Percentiles rank a stretch among this genome's conserved stretches.
Conservation (phyloP, 2,113 vertebrate genomes). For the Pterocles orientalis region DNA sequence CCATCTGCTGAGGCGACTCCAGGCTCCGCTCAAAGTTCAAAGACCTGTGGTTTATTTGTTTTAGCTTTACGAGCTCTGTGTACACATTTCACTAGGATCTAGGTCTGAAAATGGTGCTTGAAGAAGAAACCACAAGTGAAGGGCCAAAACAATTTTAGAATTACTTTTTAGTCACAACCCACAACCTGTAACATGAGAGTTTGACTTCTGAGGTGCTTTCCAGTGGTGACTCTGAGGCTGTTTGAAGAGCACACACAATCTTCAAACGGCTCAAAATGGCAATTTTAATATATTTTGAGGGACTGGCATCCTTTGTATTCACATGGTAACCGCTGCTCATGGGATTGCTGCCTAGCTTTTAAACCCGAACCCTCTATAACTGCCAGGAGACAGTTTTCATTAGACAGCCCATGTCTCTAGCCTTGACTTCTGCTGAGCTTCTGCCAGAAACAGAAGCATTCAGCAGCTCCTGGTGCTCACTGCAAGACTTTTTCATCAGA, state of each 20-base stretch:
- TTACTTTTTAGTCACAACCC: background rate
- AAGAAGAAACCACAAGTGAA: background rate
- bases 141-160: background rate
- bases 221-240: background rate
- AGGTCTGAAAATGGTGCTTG: background rate
- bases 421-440: slow-evolving; percentile 4
- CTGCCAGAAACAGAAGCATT: slow-evolving; percentile 24
- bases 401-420: background rate
- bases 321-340: background rate
- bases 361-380: background rate
- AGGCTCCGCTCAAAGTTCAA: background rate
- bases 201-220: background rate
- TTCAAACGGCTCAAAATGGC: background rate
- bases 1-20: background rate
- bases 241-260: background rate
- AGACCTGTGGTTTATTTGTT: background rate
- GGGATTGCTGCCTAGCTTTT: background rate
- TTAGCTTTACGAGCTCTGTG: background rate
- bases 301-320: background rate
- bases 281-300: background rate
- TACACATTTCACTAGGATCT: background rate
- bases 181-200: background rate
- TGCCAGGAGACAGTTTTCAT: background rate
- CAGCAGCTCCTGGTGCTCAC: background rate
- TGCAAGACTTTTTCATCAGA: slow-evolving; percentile 6